Percentiles rank a stretch among this genome's conserved stretches.
These are phyloP conservation scores for Pocota personata DNA, from an alignment of 2,888 invertebrate genomes.

Conservation along the genomic window DNA sequence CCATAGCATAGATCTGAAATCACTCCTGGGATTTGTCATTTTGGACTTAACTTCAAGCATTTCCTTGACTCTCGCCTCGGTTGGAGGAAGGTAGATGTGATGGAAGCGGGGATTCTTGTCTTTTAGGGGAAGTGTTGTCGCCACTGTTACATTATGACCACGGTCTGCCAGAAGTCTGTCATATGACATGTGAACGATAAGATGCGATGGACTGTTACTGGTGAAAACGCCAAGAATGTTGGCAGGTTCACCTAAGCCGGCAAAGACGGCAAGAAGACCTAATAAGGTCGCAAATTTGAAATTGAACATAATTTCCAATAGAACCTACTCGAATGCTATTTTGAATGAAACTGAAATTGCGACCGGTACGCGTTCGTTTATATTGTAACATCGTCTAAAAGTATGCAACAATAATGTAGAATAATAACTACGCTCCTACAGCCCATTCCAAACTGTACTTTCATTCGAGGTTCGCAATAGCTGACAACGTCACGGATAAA, in stretches of 20 bases:
- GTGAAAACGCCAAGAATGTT: conserved; percentile 81
- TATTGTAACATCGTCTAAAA: no score
- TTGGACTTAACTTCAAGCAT: conserved; percentile 66
- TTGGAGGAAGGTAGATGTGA: conserved; percentile 77
- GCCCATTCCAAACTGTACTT: no score
- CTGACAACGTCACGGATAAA: no score
- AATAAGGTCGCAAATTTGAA: neutral
- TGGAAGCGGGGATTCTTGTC: conserved; percentile 78
- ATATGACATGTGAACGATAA: conserved; percentile 80
- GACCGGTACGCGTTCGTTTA: neutral
- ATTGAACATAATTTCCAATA: neutral
- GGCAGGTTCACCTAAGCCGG: conserved; percentile 71
- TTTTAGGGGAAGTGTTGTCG: conserved; percentile 75
- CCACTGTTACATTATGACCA: conserved; percentile 81
- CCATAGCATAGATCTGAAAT: conserved; percentile 33
- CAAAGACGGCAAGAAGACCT: neutral
- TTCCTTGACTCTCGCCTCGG: conserved; percentile 10
- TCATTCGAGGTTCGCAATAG: no score
- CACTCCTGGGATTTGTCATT: conserved; percentile 76
- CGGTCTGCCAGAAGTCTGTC: conserved; percentile 78
- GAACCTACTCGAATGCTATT: neutral
- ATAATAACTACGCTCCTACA: no score
- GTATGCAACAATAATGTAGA: no score
- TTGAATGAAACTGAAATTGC: neutral
- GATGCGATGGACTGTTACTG: conserved; percentile 80